Evolutionary conservation across 2,888 invertebrate species (phyloP).

Genomic region (Aphodius sticticus): DNA sequence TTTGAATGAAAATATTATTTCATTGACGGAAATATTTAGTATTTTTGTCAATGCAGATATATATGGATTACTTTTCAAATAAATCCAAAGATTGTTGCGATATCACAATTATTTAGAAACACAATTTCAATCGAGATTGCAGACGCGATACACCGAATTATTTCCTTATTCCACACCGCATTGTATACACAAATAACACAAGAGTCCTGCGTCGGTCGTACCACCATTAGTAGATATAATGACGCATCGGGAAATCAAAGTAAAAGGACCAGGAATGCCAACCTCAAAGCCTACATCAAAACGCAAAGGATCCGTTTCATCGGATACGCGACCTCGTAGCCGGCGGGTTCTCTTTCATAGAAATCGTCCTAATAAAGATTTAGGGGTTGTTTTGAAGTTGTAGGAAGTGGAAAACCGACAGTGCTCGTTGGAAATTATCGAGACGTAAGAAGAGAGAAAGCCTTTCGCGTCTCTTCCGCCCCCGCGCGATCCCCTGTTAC

Average conservation of each 20-base stretch:
- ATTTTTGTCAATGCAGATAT: too few species aligned
- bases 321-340: not conserved
- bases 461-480: not conserved
- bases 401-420: constrained; percentile 30
- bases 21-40: too few species aligned
- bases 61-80: too few species aligned
- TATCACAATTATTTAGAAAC: too few species aligned
- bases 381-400: constrained; percentile 44
- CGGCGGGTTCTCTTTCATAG: not conserved
- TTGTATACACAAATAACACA: too few species aligned
- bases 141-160: too few species aligned
- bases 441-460: constrained; percentile 27
- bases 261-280: not conserved
- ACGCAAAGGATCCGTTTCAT: not conserved
- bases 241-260: not conserved
- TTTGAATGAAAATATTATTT: too few species aligned
- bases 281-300: not conserved
- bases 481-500: constrained; percentile 9
- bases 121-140: too few species aligned
- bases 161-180: too few species aligned
- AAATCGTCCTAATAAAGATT: constrained; percentile 43
- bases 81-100: too few species aligned
- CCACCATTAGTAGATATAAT: not conserved
- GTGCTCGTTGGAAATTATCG: constrained; percentile 30
- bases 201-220: too few species aligned